These are phyloP conservation scores for Gryllus bimaculatus DNA, from an alignment of 1,140 invertebrate species.

Conservation along the genomic window DNA sequence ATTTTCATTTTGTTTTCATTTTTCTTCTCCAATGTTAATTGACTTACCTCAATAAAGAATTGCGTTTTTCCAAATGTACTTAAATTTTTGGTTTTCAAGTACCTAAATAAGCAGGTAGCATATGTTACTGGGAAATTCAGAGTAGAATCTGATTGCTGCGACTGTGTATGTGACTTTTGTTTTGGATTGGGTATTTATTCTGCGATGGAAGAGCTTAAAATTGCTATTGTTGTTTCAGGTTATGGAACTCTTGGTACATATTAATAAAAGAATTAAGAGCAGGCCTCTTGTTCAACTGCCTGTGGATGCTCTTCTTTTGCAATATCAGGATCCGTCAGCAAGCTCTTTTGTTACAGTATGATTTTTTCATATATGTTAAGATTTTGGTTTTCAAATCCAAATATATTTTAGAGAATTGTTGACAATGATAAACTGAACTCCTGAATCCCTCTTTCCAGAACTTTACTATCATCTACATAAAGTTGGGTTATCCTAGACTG, in stretches of 20 bases:
- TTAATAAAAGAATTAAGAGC: constrained; percentile 82
- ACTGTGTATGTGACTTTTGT: too few relatives aligned
- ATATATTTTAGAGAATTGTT: constrained; percentile 13
- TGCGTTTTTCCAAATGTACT: too few relatives aligned
- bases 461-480: constrained; percentile 89
- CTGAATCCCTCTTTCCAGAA: constrained; percentile 54
- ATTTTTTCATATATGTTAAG: background rate
- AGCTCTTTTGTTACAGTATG: constrained; percentile 76
- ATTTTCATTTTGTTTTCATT: constrained; percentile 5
- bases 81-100: too few relatives aligned
- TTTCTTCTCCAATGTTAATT: background rate
- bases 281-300: constrained; percentile 74
- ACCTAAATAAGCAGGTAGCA: too few relatives aligned
- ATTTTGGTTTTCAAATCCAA: background rate
- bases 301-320: constrained; percentile 69
- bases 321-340: constrained; percentile 68
- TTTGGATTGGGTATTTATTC: background rate
- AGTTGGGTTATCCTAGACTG: constrained; percentile 79
- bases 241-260: constrained; percentile 86
- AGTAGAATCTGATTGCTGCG: too few relatives aligned
- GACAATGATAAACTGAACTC: background rate
- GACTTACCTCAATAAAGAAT: constrained; percentile 11
- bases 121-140: too few relatives aligned
- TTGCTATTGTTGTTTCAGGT: constrained; percentile 44
- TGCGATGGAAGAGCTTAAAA: background rate